Conservation (phyloP, 2,797 vertebrate species). For the Protonibea diacanthus region DNA sequence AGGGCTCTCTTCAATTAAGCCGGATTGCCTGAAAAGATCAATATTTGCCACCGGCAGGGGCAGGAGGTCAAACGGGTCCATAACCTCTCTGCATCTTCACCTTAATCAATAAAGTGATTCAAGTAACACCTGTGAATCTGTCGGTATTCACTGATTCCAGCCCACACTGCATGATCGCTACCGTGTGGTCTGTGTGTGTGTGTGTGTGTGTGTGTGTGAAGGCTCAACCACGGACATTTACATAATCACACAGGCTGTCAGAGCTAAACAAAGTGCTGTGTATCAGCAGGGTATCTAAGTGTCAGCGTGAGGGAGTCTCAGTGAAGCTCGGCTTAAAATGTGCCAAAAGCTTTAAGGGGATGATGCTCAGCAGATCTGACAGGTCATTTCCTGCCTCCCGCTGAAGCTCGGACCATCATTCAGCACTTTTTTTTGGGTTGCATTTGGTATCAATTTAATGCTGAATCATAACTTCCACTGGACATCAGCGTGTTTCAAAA, state of each 20-base stretch:
- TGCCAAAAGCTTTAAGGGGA: slow-evolving; percentile 38
- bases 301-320: slow-evolving; percentile 23
- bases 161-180: neutral
- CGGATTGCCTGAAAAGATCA: slow-evolving; percentile 57
- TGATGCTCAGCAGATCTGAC: slow-evolving; percentile 50
- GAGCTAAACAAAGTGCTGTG: slow-evolving; percentile 31
- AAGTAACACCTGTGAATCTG: slow-evolving; percentile 48
- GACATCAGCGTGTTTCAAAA: neutral
- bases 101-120: slow-evolving; percentile 65
- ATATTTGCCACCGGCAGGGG: slow-evolving; percentile 43
- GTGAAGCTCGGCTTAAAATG: slow-evolving; percentile 41
- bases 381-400: slow-evolving; percentile 28
- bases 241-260: slow-evolving; percentile 63
- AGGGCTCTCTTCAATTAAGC: slow-evolving; percentile 41
- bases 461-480: slow-evolving; percentile 20
- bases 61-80: slow-evolving; percentile 58
- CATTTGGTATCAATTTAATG: slow-evolving; percentile 17
- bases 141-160: slow-evolving; percentile 24
- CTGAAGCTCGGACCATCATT: slow-evolving; percentile 25
- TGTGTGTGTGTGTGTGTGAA: slow-evolving; percentile 10
- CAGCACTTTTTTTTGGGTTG: slow-evolving; percentile 18
- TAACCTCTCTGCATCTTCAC: slow-evolving; percentile 49
- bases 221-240: slow-evolving; percentile 41
- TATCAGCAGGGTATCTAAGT: slow-evolving; percentile 46
- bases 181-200: too few relatives aligned